Conservation (phyloP, 2,113 vertebrate genomes). For the Oenanthe oenanthe region DNA sequence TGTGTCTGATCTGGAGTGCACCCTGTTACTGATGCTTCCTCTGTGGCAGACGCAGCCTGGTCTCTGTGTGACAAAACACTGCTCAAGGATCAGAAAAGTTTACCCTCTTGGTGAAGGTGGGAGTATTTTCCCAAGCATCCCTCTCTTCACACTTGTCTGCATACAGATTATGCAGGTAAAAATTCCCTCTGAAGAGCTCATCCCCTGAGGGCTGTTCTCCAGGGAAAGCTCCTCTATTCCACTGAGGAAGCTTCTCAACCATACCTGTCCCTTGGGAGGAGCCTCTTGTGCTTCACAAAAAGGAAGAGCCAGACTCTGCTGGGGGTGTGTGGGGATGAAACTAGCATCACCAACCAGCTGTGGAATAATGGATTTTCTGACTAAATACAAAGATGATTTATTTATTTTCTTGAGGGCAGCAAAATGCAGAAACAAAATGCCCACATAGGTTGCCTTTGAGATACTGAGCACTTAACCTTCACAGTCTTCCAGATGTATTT, state of each 20-base stretch:
- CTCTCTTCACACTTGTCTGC: neutral
- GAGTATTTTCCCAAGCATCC: neutral
- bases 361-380: neutral
- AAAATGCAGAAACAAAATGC: neutral
- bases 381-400: neutral
- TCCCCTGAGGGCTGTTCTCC: neutral
- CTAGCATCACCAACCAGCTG: neutral
- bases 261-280: neutral
- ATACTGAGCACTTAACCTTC: neutral
- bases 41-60: neutral
- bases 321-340: neutral
- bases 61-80: neutral
- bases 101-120: neutral
- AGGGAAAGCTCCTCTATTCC: neutral
- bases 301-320: neutral
- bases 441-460: fast-evolving
- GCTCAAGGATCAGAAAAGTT: neutral
- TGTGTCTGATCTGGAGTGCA: neutral
- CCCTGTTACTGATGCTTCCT: neutral
- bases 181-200: neutral
- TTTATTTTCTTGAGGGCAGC: neutral
- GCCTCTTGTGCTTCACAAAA: neutral
- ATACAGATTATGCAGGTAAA: fast-evolving
- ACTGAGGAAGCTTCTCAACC: neutral
- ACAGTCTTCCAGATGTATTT: neutral